phyloP scores from a whole-genome alignment of 1,140 invertebrate species.

The Aphaenogaster floridana region DNA sequence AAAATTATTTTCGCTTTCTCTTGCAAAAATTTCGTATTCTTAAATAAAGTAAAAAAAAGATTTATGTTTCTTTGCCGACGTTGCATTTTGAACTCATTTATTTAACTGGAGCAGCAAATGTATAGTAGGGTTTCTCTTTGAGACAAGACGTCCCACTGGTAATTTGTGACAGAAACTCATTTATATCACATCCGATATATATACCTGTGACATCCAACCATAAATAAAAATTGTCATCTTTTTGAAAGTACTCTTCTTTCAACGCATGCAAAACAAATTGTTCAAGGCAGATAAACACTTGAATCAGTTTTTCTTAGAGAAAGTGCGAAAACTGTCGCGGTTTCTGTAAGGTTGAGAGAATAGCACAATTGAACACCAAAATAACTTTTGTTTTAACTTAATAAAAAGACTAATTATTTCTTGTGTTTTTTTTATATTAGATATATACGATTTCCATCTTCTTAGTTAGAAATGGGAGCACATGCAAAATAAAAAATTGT shows the following conservation, averaged over 20 bases:
- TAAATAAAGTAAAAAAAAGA: background rate
- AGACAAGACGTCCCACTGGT: background rate
- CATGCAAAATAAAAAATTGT: background rate
- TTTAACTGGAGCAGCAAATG: background rate
- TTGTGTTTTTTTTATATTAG: background rate
- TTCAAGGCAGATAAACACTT: background rate
- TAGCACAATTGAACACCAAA: background rate
- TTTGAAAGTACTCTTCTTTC: background rate
- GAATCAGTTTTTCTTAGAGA: background rate
- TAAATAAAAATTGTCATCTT: background rate
- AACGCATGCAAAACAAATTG: background rate
- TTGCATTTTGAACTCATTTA: background rate
- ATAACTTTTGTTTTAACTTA: background rate
- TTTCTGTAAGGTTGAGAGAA: background rate
- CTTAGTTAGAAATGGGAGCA: background rate
- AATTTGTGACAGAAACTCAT: background rate
- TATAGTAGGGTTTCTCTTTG: background rate
- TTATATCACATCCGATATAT: background rate
- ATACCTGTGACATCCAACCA: background rate
- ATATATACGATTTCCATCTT: background rate
- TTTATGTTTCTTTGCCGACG: background rate
- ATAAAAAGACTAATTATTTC: background rate
- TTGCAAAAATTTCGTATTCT: background rate
- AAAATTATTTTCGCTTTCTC: conserved; percentile 17
- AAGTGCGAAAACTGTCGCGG: background rate